phyloP scores from a whole-genome alignment of 1,140 invertebrate genomes.

The Pseudomyrmex concolor region DNA sequence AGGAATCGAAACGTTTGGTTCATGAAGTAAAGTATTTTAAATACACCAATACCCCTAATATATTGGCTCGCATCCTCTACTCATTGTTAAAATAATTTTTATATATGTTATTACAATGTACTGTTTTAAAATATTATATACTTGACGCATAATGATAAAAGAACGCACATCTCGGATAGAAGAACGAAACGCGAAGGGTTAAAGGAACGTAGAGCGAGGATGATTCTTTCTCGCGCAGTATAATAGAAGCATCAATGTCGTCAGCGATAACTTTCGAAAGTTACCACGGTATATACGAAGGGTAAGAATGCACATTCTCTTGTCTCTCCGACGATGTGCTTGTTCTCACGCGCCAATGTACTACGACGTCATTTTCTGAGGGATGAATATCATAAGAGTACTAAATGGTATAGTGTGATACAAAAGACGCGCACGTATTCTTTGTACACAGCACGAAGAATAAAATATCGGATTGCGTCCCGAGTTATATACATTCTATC shows the following conservation, averaged over 20 bases:
- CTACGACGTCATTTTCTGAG: constrained; percentile 4
- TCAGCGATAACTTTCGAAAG: constrained; percentile 14
- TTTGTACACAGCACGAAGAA: background rate
- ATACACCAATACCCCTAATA: too few relatives aligned
- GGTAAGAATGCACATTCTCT: background rate
- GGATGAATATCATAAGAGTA: constrained; percentile 10
- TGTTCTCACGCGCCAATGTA: constrained; percentile 13
- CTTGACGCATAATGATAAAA: background rate
- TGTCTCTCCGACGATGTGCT: background rate
- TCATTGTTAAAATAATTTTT: background rate
- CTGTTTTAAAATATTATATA: constrained; percentile 6
- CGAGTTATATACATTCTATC: background rate
- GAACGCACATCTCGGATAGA: background rate
- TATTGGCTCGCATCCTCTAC: background rate
- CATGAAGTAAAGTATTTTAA: too few relatives aligned
- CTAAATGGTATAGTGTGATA: background rate
- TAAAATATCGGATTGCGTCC: constrained; percentile 7
- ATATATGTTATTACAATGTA: background rate
- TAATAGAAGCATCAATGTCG: constrained; percentile 39
- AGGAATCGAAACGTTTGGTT: too few relatives aligned
- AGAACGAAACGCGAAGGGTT: background rate
- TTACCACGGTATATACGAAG: background rate
- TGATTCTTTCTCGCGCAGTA: background rate
- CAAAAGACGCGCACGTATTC: background rate
- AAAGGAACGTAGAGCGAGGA: background rate